Base-by-base conservation (phyloP, 1,140 invertebrate genomes). In the Protaetia brevitarsis region DNA sequence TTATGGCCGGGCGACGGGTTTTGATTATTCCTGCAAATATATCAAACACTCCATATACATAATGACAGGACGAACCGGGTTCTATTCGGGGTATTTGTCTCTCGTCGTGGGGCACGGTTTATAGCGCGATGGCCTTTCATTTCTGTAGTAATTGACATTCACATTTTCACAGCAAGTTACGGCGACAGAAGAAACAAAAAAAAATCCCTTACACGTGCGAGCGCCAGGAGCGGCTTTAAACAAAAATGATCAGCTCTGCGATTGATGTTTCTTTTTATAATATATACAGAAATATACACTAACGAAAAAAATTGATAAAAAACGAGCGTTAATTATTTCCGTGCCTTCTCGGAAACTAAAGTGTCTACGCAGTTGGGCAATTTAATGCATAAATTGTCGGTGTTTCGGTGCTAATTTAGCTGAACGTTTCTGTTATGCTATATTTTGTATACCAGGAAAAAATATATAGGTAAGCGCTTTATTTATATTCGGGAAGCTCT, bases 21-120 rank as follows among this genome's bases (percentile, higher is more conserved):
- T 51, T 51, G 41, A 51, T 51, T 51, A 51, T 51, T 51, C 26
- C 19, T 3, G 41, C 19, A 51, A 51, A 51, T 51, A 51, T 51
- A 51, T 51, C 41, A 51, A 23, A 51, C 37, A 23, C 41, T n/a
- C 41, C 19, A 11, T 19, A 51, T 51, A 51, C 41, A 51, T 51
- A 51, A 51, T 51, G 19, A 23, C 19, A 51, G 21, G 19, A 23
- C 7, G 41, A 51, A 19, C 19, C 7, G 19, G 19, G 13, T 23
- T 19, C 41, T 19, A 51, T 19, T 51, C 41, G 41, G 11, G 21
- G 41, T 51, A 51, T 51, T 51, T 51, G 41, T 51, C 41, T 51
- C 2, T 2, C 31, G 31, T 51, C 13, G 37, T n/a, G 37, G 5
- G n/a, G 37, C 11, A 10, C 19, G 41, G 41, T 3, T 51, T 51